Evolutionary conservation across 2,888 invertebrate genomes (phyloP).

Genomic region (Strigamia crassipes): DNA sequence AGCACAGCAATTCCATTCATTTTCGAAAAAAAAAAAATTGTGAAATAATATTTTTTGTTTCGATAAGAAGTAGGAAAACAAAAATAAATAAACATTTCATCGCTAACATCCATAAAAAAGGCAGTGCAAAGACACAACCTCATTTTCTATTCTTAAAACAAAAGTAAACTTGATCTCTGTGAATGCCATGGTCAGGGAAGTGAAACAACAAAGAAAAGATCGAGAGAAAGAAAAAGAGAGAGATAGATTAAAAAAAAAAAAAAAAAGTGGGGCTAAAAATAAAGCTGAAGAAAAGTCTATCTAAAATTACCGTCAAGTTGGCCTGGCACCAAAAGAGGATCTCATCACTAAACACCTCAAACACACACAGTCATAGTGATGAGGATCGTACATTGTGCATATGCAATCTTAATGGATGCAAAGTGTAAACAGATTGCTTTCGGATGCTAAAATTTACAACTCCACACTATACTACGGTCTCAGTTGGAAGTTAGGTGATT

Average conservation of each 20-base stretch:
- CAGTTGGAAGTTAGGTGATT: neutral
- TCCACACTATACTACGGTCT: neutral
- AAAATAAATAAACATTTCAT: too few relatives aligned
- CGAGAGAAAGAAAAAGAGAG: neutral
- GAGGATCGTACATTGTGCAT: neutral
- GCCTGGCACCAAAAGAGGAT: neutral
- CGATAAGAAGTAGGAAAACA: too few relatives aligned
- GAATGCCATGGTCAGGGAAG: slow-evolving; percentile 27
- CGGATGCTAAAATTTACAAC: neutral
- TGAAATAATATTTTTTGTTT: too few relatives aligned
- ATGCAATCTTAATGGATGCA: neutral
- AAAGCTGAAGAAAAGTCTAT: neutral
- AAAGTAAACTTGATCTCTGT: neutral
- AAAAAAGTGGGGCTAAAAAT: neutral
- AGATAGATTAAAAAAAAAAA: neutral
- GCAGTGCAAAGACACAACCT: too few relatives aligned
- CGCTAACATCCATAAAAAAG: too few relatives aligned
- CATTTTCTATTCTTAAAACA: neutral
- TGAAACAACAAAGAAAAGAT: slow-evolving; percentile 21
- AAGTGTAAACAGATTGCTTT: neutral
- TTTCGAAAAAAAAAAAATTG: too few relatives aligned
- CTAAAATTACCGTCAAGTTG: neutral
- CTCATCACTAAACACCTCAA: slow-evolving; percentile 7
- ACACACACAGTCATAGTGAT: neutral
- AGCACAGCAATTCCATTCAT: too few relatives aligned